Conservation (phyloP, 1,140 invertebrate genomes). For the Philotrypesis tridentata region DNA sequence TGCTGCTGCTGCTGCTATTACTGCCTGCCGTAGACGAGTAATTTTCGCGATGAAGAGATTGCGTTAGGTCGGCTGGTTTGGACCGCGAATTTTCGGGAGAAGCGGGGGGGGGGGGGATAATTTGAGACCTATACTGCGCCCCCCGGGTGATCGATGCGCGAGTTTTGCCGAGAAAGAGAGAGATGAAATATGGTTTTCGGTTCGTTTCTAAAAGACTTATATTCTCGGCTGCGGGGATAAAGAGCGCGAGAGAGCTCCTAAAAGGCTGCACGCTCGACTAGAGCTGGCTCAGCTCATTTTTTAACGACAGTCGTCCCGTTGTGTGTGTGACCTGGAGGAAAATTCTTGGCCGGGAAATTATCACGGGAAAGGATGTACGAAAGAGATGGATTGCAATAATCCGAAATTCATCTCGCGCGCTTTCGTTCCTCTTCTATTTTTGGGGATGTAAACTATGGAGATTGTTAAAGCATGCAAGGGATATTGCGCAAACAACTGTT, state of each 20-base stretch:
- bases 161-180: too few species aligned
- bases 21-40: slow-evolving; percentile 51
- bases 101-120: not conserved
- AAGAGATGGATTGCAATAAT: not conserved
- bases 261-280: not conserved
- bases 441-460: too few species aligned
- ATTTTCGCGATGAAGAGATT: slow-evolving; percentile 62
- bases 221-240: not conserved
- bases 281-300: slow-evolving; percentile 5
- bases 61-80: too few species aligned
- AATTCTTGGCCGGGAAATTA: not conserved
- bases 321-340: not conserved
- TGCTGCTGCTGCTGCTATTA: slow-evolving; percentile 46
- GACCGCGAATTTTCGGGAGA: too few species aligned
- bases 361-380: not conserved
- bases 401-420: not conserved
- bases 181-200: not conserved
- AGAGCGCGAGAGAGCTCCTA: not conserved
- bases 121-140: too few species aligned
- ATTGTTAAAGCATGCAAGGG: too few species aligned
- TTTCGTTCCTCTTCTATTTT: too few species aligned
- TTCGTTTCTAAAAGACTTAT: not conserved
- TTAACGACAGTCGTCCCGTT: not conserved
- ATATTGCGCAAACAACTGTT: too few species aligned
- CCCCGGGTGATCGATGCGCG: not conserved